Conservation (phyloP, 2,113 vertebrate species). For the Origma solitaria region DNA sequence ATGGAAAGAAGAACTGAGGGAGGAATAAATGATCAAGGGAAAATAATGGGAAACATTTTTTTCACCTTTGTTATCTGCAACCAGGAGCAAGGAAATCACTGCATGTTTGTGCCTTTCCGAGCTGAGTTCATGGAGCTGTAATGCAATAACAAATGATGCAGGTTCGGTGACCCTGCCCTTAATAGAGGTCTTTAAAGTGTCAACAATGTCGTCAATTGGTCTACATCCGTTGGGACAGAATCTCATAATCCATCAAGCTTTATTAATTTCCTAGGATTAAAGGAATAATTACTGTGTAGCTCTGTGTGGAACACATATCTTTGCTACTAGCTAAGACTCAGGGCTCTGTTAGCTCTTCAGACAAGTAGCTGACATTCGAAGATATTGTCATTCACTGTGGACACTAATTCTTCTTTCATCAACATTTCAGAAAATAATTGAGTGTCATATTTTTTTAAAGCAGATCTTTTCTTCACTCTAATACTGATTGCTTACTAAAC, state of each 20-base stretch:
- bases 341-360: not conserved
- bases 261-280: slow-evolving; percentile 43
- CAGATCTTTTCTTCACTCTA: not conserved
- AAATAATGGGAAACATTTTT: not conserved
- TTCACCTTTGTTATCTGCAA: not conserved
- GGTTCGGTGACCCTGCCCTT: not conserved
- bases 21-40: not conserved
- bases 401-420: not conserved
- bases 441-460: not conserved
- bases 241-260: slow-evolving; percentile 39
- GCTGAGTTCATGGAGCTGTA: not conserved
- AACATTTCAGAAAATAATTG: not conserved
- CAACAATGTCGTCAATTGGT: slow-evolving; percentile 1
- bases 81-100: not conserved
- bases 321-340: not conserved
- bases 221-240: not conserved
- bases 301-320: not conserved
- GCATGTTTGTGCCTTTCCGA: not conserved
- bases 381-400: not conserved
- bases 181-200: slow-evolving; percentile 24
- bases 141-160: not conserved
- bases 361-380: not conserved
- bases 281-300: not conserved
- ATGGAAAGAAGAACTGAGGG: not conserved
- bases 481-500: not conserved